phyloP scores from a whole-genome alignment of 2,888 invertebrate species.

The Phaedon cochleariae region DNA sequence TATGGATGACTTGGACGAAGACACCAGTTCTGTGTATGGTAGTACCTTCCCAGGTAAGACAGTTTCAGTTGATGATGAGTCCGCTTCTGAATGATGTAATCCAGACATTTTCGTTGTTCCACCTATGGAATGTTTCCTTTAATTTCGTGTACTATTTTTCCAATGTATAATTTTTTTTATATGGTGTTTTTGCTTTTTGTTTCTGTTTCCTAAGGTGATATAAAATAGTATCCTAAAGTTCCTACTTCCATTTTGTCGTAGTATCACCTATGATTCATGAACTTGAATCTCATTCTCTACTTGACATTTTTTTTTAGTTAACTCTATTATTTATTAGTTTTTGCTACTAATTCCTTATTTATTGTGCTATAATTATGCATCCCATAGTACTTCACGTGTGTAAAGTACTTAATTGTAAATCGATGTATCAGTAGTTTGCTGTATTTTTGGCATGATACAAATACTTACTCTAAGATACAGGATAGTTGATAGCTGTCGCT shows the following conservation, averaged over 20 bases:
- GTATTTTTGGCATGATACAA: background rate
- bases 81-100: constrained; percentile 61
- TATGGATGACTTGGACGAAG: constrained; percentile 86
- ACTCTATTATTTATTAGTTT: background rate
- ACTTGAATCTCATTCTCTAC: background rate
- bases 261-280: too few relatives aligned
- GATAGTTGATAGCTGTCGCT: constrained; percentile 24
- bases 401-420: constrained; percentile 19
- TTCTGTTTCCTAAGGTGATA: background rate
- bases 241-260: too few relatives aligned
- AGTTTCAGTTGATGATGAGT: constrained; percentile 62
- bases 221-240: background rate
- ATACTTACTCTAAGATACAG: constrained; percentile 1
- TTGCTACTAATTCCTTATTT: background rate
- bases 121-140: background rate
- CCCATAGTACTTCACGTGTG: constrained; percentile 13
- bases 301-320: background rate
- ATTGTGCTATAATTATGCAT: background rate
- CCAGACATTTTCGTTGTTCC: background rate
- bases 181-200: constrained; percentile 8
- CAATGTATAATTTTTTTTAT: constrained; percentile 20
- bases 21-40: constrained; percentile 76
- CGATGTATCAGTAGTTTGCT: constrained; percentile 1
- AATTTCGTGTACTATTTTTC: background rate
- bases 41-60: constrained; percentile 74